Base-by-base conservation (phyloP, 1,140 invertebrate genomes). In the Leptinotarsa lineolata region DNA sequence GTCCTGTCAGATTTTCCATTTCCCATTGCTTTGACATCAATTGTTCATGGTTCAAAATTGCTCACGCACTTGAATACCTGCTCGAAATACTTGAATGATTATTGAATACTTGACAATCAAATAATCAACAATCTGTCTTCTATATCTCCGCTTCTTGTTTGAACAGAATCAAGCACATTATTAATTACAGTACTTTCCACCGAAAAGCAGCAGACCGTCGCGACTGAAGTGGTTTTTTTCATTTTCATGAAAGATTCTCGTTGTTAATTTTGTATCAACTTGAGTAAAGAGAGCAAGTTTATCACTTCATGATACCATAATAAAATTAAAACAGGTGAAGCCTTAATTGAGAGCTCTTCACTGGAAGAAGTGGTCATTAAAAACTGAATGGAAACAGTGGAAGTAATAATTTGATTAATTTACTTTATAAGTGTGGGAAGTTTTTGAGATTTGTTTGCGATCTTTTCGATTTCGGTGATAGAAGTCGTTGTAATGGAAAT, bases 261-360 rank as follows among this genome's bases (percentile, higher is more conserved):
- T 54, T 54, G 48, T 54, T 54, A 54, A 54, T 8, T 18, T 54
- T 54, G 48, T 54, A 54, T 54, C 16, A n/a, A 54, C 48, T 54
- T 54, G 48, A 54, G 6, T 54, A 18, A 54, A 54, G 48, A 1
- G 3, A 54, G 48, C 48, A 18, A 54, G 15, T 54, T 54, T 54
- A 54, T 54, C 16, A 54, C 6, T 54, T 18, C 16, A 54, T n/a
- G 48, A 54, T 54, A 54, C 4, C 15, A 21, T 64, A 22, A 21
- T 12, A 6, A 30, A 64, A 64, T 64, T 64, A 64, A 64, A 64
- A 64, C 61, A 64, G n/a, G 61, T 64, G 21, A 64, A 22, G 61
- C 61, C 16, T 15, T 64, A 64, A 64, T 64, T 64, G 61, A 64
- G 13, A n/a, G 61, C 61, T 30, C 15, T 22, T 30, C 61, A 64